A percentile compares a stretch with the other conserved stretches of the same genome.
These are phyloP conservation scores for Cyrtodaria siliqua DNA, from an alignment of 2,888 invertebrate species.

Conservation along the genomic window DNA sequence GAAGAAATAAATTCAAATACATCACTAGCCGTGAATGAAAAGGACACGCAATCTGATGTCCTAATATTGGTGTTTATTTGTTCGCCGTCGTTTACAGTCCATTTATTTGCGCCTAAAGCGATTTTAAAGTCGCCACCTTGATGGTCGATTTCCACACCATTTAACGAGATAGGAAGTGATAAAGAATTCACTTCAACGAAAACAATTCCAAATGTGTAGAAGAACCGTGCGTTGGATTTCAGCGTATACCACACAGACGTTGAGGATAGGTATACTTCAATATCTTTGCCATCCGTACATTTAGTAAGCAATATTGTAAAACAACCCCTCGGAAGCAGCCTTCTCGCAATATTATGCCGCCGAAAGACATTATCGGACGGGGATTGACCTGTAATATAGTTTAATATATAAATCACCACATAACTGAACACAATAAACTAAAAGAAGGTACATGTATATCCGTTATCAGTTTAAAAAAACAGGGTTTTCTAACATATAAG, in stretches of 20 bases:
- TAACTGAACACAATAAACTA: too few relatives aligned
- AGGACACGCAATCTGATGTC: conserved; percentile 17
- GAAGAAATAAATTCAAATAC: conserved; percentile 23
- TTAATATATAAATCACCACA: too few relatives aligned
- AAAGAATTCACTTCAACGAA: conserved; percentile 36
- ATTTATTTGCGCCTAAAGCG: conserved; percentile 8
- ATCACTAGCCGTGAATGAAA: conserved; percentile 23
- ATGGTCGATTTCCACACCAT: conserved; percentile 6
- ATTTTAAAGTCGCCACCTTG: conserved; percentile 8
- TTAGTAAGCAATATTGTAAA: conserved; percentile 17
- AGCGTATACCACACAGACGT: conserved; percentile 40
- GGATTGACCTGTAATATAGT: conserved; percentile 2
- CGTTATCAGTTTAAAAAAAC: too few relatives aligned
- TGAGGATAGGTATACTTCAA: conserved; percentile 33
- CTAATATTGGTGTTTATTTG: neutral
- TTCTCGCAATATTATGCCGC: conserved; percentile 15
- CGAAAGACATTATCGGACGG: conserved; percentile 7
- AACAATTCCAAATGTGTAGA: conserved; percentile 31
- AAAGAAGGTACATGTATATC: too few relatives aligned
- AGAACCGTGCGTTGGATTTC: conserved; percentile 8
- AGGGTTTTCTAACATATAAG: too few relatives aligned
- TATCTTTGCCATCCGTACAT: conserved; percentile 21
- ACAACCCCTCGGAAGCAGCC: conserved; percentile 32
- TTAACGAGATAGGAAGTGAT: conserved; percentile 30
- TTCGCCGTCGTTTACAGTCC: conserved; percentile 3